phyloP scores from a whole-genome alignment of 2,888 invertebrate genomes.

The Sminthurinus aureus region DNA sequence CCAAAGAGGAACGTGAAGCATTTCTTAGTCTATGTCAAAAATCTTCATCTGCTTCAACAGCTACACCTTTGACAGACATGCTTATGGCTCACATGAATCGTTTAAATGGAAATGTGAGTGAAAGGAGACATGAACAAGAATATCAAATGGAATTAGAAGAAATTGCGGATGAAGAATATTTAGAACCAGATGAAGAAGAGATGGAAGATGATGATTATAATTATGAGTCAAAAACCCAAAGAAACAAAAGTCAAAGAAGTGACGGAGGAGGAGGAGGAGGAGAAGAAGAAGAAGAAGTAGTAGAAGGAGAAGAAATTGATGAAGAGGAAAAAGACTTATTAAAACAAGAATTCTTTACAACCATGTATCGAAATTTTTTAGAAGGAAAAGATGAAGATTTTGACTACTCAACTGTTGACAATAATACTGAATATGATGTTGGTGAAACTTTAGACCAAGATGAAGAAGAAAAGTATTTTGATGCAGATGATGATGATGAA shows the following conservation, averaged over 20 bases:
- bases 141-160: conserved; percentile 71
- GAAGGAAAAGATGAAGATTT: conserved; percentile 82
- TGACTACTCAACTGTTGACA: conserved; percentile 82
- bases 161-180: conserved; percentile 62
- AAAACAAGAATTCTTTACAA: conserved; percentile 80
- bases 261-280: conserved; percentile 61
- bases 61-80: conserved; percentile 65
- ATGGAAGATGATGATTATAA: conserved; percentile 45
- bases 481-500: conserved; percentile 73
- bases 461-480: conserved; percentile 91
- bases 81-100: conserved; percentile 82
- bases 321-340: conserved; percentile 68
- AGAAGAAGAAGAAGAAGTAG: conserved; percentile 61
- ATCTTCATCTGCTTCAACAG: conserved; percentile 39
- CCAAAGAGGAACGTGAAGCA: conserved; percentile 74
- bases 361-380: conserved; percentile 85
- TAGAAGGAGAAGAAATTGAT: conserved; percentile 60
- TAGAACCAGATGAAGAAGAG: conserved; percentile 61
- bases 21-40: conserved; percentile 56
- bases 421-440: conserved; percentile 81
- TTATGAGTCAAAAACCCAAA: conserved; percentile 48
- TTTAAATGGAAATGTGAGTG: conserved; percentile 70
- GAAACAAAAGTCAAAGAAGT: conserved; percentile 51
- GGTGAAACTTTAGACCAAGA: conserved; percentile 77
- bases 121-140: conserved; percentile 63